Conservation (phyloP, 2,888 invertebrate species). For the Temnothorax rugatulus region DNA sequence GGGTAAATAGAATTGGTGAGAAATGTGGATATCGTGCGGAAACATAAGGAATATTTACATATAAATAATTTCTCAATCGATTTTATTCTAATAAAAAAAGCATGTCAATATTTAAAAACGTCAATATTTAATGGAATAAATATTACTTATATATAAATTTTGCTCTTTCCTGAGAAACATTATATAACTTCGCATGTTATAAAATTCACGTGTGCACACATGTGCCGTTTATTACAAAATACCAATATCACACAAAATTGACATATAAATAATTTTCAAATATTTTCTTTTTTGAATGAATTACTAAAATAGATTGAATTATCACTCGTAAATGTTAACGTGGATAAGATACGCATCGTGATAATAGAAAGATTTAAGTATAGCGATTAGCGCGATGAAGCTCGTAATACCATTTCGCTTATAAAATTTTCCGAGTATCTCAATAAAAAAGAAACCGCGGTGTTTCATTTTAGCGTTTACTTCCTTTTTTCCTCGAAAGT, state of each 20-base stretch:
- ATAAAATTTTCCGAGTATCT: constrained; percentile 18
- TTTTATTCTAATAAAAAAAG: constrained; percentile 17
- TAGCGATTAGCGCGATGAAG: constrained; percentile 2
- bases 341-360: neutral
- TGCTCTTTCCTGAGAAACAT: neutral
- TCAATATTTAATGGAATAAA: neutral
- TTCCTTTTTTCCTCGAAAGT: constrained; percentile 18
- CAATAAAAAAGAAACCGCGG: constrained; percentile 41
- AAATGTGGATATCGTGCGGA: constrained; percentile 9
- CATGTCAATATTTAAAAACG: neutral
- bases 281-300: neutral
- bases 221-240: neutral
- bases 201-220: neutral
- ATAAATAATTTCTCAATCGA: neutral
- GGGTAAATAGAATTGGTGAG: constrained; percentile 29
- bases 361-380: neutral
- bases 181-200: neutral
- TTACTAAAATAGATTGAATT: constrained; percentile 1
- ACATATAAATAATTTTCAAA: neutral
- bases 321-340: neutral
- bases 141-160: neutral
- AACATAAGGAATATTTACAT: neutral
- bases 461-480: neutral
- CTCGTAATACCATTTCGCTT: neutral
- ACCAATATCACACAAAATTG: neutral